phyloP scores from a whole-genome alignment of 2,888 invertebrate genomes.

The Yponomeuta cagnagella region DNA sequence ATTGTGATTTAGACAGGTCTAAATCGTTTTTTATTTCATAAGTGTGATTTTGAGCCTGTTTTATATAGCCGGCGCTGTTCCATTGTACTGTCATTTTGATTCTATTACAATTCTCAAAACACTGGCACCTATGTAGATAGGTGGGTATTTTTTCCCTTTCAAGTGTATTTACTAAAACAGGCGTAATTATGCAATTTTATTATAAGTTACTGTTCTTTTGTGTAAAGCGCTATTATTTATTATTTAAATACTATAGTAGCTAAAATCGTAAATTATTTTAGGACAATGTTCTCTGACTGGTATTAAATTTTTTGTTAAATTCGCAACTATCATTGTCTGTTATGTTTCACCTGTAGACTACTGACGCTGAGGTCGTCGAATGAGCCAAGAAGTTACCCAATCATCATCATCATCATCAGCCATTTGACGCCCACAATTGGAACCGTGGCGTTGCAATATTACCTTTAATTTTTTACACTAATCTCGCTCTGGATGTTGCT shows the following conservation, averaged over 20 bases:
- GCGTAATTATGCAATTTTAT: neutral
- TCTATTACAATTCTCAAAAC: too few relatives aligned
- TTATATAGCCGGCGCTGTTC: neutral
- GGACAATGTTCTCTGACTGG: conserved; percentile 35
- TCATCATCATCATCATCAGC: too few relatives aligned
- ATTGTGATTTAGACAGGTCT: conserved; percentile 21
- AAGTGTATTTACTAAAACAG: neutral
- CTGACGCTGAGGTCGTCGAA: too few relatives aligned
- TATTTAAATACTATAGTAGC: conserved; percentile 12
- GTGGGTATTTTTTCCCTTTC: neutral
- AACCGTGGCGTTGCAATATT: too few relatives aligned
- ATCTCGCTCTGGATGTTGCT: too few relatives aligned
- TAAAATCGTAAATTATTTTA: conserved; percentile 14
- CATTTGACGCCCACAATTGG: too few relatives aligned
- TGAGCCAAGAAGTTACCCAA: too few relatives aligned
- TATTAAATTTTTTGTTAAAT: conserved; percentile 43
- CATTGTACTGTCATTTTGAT: too few relatives aligned
- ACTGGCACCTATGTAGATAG: too few relatives aligned
- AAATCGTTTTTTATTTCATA: conserved; percentile 14
- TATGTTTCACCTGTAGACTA: neutral
- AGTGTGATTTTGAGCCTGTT: neutral
- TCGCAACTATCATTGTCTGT: neutral
- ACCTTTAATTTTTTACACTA: too few relatives aligned
- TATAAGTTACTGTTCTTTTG: neutral
- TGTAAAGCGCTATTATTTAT: conserved; percentile 10